Evolutionary conservation across 2,888 invertebrate species (phyloP).

Genomic region (Epirrhoe tristata): DNA sequence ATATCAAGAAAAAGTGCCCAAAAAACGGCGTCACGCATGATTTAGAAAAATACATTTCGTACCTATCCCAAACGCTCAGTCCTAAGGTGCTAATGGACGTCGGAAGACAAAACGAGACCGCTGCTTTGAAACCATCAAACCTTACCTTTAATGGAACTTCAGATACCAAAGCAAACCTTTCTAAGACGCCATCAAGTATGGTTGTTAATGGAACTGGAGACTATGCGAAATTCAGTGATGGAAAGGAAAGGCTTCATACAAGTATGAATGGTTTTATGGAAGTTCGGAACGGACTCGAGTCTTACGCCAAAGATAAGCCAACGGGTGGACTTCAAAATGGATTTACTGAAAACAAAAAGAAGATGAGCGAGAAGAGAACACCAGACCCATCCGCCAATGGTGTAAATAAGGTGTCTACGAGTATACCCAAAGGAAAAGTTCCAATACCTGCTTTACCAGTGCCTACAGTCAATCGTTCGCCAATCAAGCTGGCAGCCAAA

Average conservation of each 20-base stretch:
- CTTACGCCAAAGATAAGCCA: conserved; percentile 61
- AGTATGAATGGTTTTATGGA: conserved; percentile 76
- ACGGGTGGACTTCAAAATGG: conserved; percentile 63
- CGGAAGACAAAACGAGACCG: conserved; percentile 65
- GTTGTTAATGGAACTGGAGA: conserved; percentile 64
- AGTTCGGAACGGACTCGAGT: conserved; percentile 62
- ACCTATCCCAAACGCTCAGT: conserved; percentile 78
- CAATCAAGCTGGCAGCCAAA: conserved; percentile 63
- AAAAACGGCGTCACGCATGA: conserved; percentile 80
- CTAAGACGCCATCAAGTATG: conserved; percentile 55
- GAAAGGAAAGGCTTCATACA: conserved; percentile 61
- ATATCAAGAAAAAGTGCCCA: conserved; percentile 77
- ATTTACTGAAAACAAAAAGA: conserved; percentile 64
- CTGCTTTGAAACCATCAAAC: conserved; percentile 51
- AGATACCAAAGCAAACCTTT: conserved; percentile 61
- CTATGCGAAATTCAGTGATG: conserved; percentile 62
- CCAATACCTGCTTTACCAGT: conserved; percentile 66
- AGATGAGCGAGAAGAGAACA: conserved; percentile 56
- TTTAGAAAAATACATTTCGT: conserved; percentile 81
- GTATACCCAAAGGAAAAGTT: conserved; percentile 62
- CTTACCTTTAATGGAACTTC: conserved; percentile 51
- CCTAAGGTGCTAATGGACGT: conserved; percentile 79
- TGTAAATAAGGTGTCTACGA: conserved; percentile 53
- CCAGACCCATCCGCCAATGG: conserved; percentile 75
- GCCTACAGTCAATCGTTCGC: conserved; percentile 57